Evolutionary conservation across 2,797 vertebrate species (phyloP).

Genomic region (Eutrigla gurnardus): DNA sequence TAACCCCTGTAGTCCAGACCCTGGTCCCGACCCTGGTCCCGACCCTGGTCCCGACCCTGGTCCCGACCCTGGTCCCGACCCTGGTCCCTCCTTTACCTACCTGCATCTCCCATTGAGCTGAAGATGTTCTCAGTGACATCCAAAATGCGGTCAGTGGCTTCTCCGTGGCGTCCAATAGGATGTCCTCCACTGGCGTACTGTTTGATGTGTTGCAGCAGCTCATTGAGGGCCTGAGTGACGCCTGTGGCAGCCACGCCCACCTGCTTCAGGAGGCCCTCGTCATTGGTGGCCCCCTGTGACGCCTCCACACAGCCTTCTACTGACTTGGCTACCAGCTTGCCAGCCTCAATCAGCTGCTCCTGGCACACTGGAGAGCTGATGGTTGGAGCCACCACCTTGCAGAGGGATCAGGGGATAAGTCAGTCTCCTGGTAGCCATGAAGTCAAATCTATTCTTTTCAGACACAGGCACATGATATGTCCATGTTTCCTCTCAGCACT

Average conservation of each 20-base stretch:
- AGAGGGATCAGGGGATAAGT: neutral
- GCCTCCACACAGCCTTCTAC: conserved; percentile 96
- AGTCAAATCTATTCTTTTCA: too few species aligned
- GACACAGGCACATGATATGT: too few species aligned
- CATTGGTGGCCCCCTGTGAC: conserved; percentile 91
- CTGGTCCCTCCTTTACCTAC: conserved; percentile 75
- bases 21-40: too few species aligned
- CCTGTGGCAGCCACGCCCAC: conserved; percentile 93
- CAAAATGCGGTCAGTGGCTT: conserved; percentile 97
- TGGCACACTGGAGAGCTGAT: conserved; percentile 98
- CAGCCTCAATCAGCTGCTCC: conserved; percentile 95
- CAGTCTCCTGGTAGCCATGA: too few species aligned
- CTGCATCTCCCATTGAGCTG: conserved; percentile 98
- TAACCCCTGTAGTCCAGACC: too few species aligned
- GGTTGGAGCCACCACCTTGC: conserved; percentile 96
- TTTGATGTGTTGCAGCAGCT: conserved; percentile 96
- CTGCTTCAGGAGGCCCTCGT: conserved; percentile 93
- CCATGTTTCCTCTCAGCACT: too few species aligned
- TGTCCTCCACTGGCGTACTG: conserved; percentile 92
- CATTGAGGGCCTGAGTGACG: conserved; percentile 95
- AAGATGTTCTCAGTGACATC: conserved; percentile 99
- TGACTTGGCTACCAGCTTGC: conserved; percentile 95
- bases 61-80: neutral
- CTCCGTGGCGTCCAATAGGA: conserved; percentile 94
- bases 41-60: too few species aligned